Evolutionary conservation across 2,113 vertebrate genomes (phyloP).

Genomic region (Phylloscopus whistleri): DNA sequence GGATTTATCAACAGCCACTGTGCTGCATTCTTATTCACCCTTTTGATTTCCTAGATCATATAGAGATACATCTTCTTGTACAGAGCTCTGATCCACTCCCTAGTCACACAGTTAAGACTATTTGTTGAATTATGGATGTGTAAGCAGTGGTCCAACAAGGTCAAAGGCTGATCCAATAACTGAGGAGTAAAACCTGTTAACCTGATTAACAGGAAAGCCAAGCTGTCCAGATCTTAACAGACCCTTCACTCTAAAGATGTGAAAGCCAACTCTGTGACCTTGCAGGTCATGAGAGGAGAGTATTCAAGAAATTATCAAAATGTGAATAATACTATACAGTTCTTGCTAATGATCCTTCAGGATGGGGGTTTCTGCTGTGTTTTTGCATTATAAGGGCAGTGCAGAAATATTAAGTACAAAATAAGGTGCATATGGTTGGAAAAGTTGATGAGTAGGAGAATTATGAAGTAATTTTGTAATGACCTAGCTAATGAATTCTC

Average conservation of each 20-base stretch:
- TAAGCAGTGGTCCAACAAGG: not conserved
- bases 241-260: not conserved
- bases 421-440: not conserved
- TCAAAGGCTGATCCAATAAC: conserved; percentile 47
- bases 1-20: not conserved
- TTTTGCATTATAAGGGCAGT: not conserved
- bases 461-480: not conserved
- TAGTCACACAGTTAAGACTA: not conserved
- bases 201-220: conserved; percentile 39
- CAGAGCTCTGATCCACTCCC: not conserved
- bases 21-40: not conserved
- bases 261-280: not conserved
- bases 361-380: rapidly evolving
- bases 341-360: not conserved
- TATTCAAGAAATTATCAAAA: not conserved
- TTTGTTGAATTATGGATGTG: conserved; percentile 2
- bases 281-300: not conserved
- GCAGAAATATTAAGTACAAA: not conserved
- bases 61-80: not conserved
- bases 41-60: not conserved
- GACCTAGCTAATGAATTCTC: not conserved
- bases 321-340: not conserved
- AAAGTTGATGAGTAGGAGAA: not conserved
- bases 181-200: conserved; percentile 43
- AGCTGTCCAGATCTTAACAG: not conserved